These are phyloP conservation scores for Plutella xylostella DNA, from an alignment of 2,888 invertebrate genomes.

Conservation along the genomic window DNA sequence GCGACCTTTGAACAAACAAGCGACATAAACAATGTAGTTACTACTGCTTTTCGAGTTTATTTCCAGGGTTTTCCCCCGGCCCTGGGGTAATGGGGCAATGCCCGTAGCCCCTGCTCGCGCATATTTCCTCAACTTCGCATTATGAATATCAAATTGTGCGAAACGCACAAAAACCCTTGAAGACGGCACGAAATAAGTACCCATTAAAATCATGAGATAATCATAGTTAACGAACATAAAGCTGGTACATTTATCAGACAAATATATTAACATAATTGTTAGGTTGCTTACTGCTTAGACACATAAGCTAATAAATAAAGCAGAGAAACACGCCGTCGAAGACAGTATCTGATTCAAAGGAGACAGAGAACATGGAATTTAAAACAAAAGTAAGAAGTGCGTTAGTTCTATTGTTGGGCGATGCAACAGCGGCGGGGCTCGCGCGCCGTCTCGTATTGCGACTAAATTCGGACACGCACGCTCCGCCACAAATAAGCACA, in stretches of 20 bases:
- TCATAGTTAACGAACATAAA: no score
- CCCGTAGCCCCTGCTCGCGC: no score
- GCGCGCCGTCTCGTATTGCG: constrained; percentile 43
- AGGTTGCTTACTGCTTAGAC: no score
- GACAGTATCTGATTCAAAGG: background rate
- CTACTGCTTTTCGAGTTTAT: background rate
- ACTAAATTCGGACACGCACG: constrained; percentile 52
- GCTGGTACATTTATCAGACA: no score
- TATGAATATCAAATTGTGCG: background rate
- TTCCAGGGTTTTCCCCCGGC: constrained; percentile 2
- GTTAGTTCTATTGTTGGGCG: constrained; percentile 30
- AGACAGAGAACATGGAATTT: background rate
- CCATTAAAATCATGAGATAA: no score
- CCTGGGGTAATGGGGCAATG: constrained; percentile 4
- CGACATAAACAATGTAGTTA: background rate
- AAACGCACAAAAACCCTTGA: no score
- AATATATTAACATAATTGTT: no score
- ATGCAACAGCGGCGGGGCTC: constrained; percentile 33
- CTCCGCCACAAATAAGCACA: constrained; percentile 54
- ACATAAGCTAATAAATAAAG: no score
- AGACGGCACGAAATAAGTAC: no score
- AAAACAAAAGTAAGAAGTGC: background rate
- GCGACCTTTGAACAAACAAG: no score
- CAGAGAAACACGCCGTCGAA: no score
- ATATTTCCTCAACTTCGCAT: background rate